Conservation (phyloP, 2,797 vertebrate genomes). For the Labroides dimidiatus region DNA sequence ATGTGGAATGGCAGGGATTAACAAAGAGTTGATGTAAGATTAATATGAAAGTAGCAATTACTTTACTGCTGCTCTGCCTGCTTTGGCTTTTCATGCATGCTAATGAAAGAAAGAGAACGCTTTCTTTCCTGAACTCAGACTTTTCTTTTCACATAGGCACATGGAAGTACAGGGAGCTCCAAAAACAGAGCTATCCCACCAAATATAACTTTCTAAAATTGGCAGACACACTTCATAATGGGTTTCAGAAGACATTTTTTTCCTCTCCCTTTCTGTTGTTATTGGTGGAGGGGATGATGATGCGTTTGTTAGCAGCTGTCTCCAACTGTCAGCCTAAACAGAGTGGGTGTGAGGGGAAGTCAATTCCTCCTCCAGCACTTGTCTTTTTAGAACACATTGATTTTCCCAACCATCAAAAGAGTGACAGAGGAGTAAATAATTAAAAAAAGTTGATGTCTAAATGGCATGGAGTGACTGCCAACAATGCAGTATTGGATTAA, state of each 20-base stretch:
- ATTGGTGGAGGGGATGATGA: constrained; percentile 13
- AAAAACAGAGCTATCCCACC: too few species aligned
- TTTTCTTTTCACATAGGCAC: too few species aligned
- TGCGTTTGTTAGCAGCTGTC: constrained; percentile 22
- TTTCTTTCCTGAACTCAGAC: too few species aligned
- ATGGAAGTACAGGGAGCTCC: too few species aligned
- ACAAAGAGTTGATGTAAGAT: too few species aligned
- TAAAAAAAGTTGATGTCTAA: constrained; percentile 52
- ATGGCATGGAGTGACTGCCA: not conserved
- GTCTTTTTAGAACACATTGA: constrained; percentile 58
- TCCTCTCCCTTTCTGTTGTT: constrained; percentile 6
- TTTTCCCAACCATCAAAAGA: constrained; percentile 60
- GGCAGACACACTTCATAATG: not conserved
- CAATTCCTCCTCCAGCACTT: constrained; percentile 32
- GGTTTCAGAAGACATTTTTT: constrained; percentile 15
- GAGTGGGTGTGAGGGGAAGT: constrained; percentile 43
- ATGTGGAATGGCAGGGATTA: too few species aligned
- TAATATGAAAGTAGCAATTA: too few species aligned
- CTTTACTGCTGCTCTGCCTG: too few species aligned
- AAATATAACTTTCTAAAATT: not conserved
- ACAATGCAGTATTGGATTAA: not conserved
- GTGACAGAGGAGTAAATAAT: constrained; percentile 49
- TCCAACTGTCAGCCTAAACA: constrained; percentile 51
- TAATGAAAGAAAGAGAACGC: too few species aligned
- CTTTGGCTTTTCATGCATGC: too few species aligned